These are phyloP conservation scores for Sericinus montela DNA, from an alignment of 2,888 invertebrate genomes.

Conservation along the genomic window DNA sequence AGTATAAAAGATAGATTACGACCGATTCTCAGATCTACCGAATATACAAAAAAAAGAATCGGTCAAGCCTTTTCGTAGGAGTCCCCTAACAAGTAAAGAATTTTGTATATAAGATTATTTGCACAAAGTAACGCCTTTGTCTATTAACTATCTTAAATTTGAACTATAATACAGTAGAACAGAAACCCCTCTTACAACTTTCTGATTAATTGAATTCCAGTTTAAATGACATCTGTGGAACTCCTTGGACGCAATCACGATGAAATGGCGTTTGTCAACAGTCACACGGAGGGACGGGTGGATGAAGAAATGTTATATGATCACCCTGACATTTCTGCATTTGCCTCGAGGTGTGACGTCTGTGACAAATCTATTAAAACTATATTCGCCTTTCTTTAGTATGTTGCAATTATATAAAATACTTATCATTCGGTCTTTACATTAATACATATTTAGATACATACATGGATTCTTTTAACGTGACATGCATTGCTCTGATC, in stretches of 20 bases:
- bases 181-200: neutral
- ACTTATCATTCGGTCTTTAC: neutral
- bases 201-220: neutral
- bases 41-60: too few species aligned
- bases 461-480: too few species aligned
- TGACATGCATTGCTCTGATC: too few species aligned
- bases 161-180: too few species aligned
- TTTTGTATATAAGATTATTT: too few species aligned
- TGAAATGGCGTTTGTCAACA: neutral
- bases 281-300: neutral
- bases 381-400: neutral
- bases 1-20: too few species aligned
- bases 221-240: neutral
- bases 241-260: neutral
- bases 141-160: too few species aligned
- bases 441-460: too few species aligned
- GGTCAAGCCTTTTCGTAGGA: too few species aligned
- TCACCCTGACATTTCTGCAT: constrained; percentile 17
- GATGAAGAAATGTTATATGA: constrained; percentile 11
- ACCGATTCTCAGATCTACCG: too few species aligned
- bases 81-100: too few species aligned
- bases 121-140: too few species aligned
- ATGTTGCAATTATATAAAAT: neutral
- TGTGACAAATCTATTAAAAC: neutral
- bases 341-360: neutral